Conservation (phyloP, 2,113 vertebrate species). For the Gavia stellata region DNA sequence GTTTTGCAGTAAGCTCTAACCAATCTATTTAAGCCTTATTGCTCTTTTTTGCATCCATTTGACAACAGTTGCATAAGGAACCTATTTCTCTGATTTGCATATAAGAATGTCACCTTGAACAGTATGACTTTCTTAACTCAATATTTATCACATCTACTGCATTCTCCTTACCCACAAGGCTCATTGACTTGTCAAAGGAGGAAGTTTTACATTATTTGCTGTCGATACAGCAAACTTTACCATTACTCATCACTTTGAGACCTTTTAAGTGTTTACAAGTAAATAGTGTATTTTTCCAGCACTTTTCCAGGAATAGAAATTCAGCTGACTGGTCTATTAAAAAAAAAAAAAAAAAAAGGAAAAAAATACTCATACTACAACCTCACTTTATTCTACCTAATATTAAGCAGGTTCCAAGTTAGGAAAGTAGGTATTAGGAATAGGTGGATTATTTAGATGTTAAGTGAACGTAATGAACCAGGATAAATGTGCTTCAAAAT, state of each 20-base stretch:
- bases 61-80: background rate
- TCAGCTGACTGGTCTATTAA: background rate
- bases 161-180: background rate
- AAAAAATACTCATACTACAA: background rate
- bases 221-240: background rate
- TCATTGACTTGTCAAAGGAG: background rate
- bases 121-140: background rate
- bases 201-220: background rate
- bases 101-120: background rate
- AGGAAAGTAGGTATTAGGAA: background rate
- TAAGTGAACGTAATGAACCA: background rate
- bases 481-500: background rate
- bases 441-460: background rate
- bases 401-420: background rate
- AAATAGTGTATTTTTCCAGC: background rate
- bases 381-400: background rate
- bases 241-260: background rate
- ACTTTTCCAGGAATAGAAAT: background rate
- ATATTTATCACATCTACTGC: background rate
- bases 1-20: background rate
- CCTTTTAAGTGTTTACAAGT: background rate
- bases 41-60: background rate
- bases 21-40: background rate
- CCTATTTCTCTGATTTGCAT: background rate
- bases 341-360: background rate